A percentile compares a stretch with the other conserved stretches of the same genome.
Evolutionary conservation across 2,797 vertebrate genomes (phyloP).

Genomic region (Enteromius treurensis): DNA sequence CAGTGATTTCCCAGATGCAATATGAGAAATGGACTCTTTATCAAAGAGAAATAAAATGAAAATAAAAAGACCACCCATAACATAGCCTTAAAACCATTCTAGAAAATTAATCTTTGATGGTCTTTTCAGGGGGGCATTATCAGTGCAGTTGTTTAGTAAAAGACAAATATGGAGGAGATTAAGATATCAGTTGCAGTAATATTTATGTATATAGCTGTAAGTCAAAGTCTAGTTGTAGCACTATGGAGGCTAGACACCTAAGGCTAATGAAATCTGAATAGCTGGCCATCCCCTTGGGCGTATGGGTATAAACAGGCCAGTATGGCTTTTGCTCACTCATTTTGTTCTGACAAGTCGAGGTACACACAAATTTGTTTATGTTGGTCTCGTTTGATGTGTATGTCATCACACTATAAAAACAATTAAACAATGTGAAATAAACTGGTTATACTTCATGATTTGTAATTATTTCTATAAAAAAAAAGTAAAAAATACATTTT

Average conservation of each 20-base stretch:
- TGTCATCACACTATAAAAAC: too few species aligned
- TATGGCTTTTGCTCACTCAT: background rate
- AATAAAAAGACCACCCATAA: background rate
- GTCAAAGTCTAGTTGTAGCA: background rate
- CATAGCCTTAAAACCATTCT: background rate
- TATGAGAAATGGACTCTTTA: slow-evolving; percentile 66
- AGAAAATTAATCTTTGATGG: background rate
- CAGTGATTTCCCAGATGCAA: slow-evolving; percentile 67
- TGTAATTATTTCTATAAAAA: too few species aligned
- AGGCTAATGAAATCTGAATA: too few species aligned
- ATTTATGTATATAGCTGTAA: background rate
- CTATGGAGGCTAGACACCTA: background rate
- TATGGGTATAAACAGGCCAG: background rate
- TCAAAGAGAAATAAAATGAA: slow-evolving; percentile 32
- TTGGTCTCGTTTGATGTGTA: too few species aligned
- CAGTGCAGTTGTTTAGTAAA: background rate
- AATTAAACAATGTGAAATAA: too few species aligned
- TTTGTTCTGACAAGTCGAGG: background rate
- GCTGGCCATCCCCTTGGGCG: too few species aligned
- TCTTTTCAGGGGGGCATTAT: background rate
- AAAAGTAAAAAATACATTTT: too few species aligned
- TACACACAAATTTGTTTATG: too few species aligned
- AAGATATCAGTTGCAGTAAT: background rate
- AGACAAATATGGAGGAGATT: background rate
- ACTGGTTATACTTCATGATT: too few species aligned